Evolutionary conservation across 2,113 vertebrate genomes (phyloP).

Genomic region (Lucifuga dentata): DNA sequence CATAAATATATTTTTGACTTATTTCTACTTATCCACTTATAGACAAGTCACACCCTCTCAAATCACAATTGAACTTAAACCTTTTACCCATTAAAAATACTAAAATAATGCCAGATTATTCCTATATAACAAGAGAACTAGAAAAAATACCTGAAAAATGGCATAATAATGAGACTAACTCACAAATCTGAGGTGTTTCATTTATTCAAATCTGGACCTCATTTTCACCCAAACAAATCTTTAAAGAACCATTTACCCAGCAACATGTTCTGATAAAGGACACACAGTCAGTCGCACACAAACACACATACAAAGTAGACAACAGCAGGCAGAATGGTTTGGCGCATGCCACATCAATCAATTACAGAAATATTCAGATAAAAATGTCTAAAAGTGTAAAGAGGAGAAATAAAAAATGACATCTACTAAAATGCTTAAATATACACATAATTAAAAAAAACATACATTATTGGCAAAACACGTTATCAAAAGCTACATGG

Average conservation of each 20-base stretch:
- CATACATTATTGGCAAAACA: constrained; percentile 63
- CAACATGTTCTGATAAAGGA: constrained; percentile 34
- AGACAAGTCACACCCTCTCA: no score
- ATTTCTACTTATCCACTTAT: no score
- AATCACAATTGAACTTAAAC: no score
- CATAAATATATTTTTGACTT: no score
- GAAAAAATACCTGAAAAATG: no score
- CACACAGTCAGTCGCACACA: constrained; percentile 14
- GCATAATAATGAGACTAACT: not conserved
- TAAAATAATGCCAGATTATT: no score
- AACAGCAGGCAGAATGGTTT: constrained; percentile 48
- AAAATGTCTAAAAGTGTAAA: constrained; percentile 27
- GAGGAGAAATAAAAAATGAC: not conserved
- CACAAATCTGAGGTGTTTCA: constrained; percentile 48
- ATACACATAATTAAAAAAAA: constrained; percentile 26
- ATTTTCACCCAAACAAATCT: constrained; percentile 58
- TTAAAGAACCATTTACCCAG: constrained; percentile 34
- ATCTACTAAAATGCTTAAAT: constrained; percentile 22
- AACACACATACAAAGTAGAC: constrained; percentile 36
- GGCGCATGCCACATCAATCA: constrained; percentile 28
- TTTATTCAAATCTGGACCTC: constrained; percentile 74
- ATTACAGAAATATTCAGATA: constrained; percentile 32
- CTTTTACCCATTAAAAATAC: no score
- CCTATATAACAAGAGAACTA: no score
- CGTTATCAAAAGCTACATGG: constrained; percentile 38